phyloP scores from a whole-genome alignment of 2,797 vertebrate species.

The Heteromormyrus szaboi region DNA sequence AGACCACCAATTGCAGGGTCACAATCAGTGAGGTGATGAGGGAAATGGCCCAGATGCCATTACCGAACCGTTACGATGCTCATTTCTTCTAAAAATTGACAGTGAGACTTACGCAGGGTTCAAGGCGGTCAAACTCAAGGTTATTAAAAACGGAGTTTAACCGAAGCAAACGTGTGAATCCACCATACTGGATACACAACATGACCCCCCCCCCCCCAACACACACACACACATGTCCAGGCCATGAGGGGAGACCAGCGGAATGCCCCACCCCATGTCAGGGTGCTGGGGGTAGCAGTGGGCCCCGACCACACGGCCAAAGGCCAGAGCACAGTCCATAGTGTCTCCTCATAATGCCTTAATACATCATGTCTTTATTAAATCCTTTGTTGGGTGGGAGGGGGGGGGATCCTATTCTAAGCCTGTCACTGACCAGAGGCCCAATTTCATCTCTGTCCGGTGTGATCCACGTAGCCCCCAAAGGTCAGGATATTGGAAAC shows the following conservation, averaged over 20 bases:
- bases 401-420: neutral
- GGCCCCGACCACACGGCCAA: neutral
- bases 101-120: neutral
- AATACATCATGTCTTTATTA: neutral
- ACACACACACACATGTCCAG: neutral
- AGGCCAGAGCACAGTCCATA: neutral
- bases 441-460: neutral
- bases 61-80: neutral
- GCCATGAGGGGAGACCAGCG: neutral
- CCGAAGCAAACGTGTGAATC: neutral
- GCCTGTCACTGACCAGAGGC: neutral
- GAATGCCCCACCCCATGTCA: neutral
- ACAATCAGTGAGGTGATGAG: neutral
- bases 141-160: neutral
- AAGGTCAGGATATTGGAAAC: constrained; percentile 7
- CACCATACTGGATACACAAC: neutral
- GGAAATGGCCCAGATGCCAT: neutral
- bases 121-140: neutral
- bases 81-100: neutral
- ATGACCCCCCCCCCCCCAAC: neutral
- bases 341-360: neutral
- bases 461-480: neutral
- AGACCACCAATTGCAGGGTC: neutral
- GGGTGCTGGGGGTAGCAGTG: neutral
- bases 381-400: neutral